Evolutionary conservation across 37 sponge, comb jelly and placozoan species (phyloP).

Genomic region (Spongia lamella): DNA sequence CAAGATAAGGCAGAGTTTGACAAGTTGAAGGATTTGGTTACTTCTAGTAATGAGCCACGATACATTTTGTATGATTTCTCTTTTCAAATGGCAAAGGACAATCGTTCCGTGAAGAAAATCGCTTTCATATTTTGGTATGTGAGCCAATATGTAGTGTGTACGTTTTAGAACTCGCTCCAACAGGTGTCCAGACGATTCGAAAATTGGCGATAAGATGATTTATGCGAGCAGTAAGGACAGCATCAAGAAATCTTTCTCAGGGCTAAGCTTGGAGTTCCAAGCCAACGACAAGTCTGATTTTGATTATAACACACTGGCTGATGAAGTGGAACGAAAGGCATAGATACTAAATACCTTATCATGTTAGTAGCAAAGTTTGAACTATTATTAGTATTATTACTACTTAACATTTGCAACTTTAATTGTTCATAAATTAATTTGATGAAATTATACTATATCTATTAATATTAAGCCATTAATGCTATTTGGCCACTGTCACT

Average conservation of each 20-base stretch:
- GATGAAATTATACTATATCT: not conserved
- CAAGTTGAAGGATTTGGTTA: conserved; percentile 13
- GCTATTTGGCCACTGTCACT: conserved; percentile 65
- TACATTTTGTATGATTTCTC: conserved; percentile 69
- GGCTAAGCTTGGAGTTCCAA: conserved; percentile 58
- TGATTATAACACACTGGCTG: conserved; percentile 27
- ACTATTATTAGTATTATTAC: too few species aligned
- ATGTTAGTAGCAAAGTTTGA: too few species aligned
- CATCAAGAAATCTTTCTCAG: conserved; percentile 60
- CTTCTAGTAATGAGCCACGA: conserved; percentile 45
- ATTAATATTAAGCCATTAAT: conserved; percentile 54
- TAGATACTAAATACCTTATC: conserved; percentile 4
- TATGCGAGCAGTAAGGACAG: conserved; percentile 69
- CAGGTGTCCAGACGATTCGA: conserved; percentile 65
- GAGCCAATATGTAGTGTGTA: not conserved
- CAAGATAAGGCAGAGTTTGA: conserved; percentile 34
- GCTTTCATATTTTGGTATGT: conserved; percentile 76
- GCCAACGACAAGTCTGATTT: conserved; percentile 61
- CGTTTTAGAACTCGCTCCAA: not conserved
- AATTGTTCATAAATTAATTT: not conserved
- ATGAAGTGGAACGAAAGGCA: conserved; percentile 65
- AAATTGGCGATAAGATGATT: conserved; percentile 69
- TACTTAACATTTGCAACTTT: too few species aligned
- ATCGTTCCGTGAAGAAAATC: conserved; percentile 48
- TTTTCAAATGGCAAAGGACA: conserved; percentile 49